phyloP scores from a whole-genome alignment of 2,888 invertebrate species.

The Resseliella maxima region DNA sequence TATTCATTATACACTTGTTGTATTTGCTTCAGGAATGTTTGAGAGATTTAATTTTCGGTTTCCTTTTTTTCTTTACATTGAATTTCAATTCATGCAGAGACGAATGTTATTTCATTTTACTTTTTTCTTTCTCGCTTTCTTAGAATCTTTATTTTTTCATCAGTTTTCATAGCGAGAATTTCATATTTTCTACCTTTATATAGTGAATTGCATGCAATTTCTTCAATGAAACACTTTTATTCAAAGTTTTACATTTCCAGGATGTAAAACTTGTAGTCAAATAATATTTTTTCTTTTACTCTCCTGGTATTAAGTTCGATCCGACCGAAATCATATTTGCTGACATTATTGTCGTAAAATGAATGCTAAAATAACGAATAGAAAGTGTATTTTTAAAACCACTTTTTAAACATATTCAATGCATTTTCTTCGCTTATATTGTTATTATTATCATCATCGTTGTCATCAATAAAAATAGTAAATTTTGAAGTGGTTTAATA shows the following conservation, averaged over 20 bases:
- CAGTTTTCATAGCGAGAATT: background rate
- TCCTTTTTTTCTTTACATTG: background rate
- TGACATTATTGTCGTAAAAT: slow-evolving; percentile 20
- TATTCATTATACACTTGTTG: background rate
- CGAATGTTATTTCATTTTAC: background rate
- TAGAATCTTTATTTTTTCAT: background rate
- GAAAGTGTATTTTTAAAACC: background rate
- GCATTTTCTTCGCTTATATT: background rate
- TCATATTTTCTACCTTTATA: background rate
- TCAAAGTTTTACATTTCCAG: background rate
- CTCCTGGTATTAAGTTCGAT: background rate
- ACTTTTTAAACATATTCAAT: background rate
- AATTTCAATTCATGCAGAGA: background rate
- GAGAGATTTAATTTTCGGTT: slow-evolving; percentile 21
- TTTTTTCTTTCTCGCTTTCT: background rate
- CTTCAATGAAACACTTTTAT: background rate
- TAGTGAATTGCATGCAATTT: background rate
- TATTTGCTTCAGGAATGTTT: background rate
- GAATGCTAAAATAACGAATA: background rate
- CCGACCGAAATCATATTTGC: background rate
- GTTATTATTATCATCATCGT: background rate
- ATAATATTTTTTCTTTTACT: background rate
- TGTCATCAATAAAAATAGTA: background rate
- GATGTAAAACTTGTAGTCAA: background rate
- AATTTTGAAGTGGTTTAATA: slow-evolving; percentile 14